phyloP scores from a whole-genome alignment of 2,888 invertebrate genomes.

The Orchesella flavescens region DNA sequence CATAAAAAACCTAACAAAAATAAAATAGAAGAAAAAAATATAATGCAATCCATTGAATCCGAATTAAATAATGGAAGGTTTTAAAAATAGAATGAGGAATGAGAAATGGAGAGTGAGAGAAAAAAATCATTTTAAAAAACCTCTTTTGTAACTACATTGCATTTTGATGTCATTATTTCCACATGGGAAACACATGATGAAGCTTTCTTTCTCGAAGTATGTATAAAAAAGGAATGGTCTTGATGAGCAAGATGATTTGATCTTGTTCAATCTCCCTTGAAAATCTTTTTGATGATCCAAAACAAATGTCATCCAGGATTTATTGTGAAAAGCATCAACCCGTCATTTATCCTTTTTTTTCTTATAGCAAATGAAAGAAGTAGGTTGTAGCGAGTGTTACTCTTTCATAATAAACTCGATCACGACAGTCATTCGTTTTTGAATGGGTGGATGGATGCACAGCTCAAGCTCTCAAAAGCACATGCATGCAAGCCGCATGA shows the following conservation, averaged over 20 bases:
- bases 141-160: not conserved
- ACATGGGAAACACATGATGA: conserved; percentile 21
- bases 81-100: conserved; percentile 6
- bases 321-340: conserved; percentile 34
- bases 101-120: conserved; percentile 11
- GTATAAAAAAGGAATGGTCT: conserved; percentile 1
- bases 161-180: conserved; percentile 40
- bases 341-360: not conserved
- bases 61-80: not conserved
- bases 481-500: not conserved
- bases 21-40: no score
- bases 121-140: conserved; percentile 31
- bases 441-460: conserved; percentile 4
- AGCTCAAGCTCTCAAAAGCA: no score
- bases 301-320: conserved; percentile 41
- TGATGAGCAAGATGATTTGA: conserved; percentile 30
- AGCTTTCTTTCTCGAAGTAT: not conserved
- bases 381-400: no score
- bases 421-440: not conserved
- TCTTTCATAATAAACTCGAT: no score
- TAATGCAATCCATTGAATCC: not conserved
- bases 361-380: not conserved
- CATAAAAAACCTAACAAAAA: no score
- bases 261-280: conserved; percentile 34
- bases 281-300: conserved; percentile 51